These are phyloP conservation scores for Lottia scabra DNA, from an alignment of 2,888 invertebrate genomes.

Conservation along the genomic window DNA sequence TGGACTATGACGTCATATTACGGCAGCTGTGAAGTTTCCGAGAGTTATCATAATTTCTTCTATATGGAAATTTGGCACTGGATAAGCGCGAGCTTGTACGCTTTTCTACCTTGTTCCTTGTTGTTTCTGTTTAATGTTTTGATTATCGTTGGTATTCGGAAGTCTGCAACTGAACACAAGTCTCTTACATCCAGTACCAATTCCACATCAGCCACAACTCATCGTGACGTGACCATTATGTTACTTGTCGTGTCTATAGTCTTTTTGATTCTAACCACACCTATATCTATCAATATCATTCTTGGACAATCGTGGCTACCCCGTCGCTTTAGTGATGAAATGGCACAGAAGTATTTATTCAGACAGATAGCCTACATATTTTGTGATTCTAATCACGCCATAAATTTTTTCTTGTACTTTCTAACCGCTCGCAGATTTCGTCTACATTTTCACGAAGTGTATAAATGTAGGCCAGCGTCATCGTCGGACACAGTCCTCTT, in stretches of 20 bases:
- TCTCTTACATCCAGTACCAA: conserved; percentile 5
- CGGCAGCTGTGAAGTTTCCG: conserved; percentile 10
- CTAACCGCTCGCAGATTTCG: conserved; percentile 34
- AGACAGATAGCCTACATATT: conserved; percentile 30
- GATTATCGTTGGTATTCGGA: conserved; percentile 25
- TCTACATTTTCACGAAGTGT: conserved; percentile 26
- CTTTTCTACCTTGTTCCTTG: conserved; percentile 31
- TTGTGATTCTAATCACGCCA: conserved; percentile 37
- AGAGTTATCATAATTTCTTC: conserved; percentile 15
- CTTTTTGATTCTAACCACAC: conserved; percentile 34
- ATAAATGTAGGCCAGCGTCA: conserved; percentile 8
- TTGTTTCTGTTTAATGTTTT: conserved; percentile 32
- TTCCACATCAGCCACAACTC: conserved; percentile 11
- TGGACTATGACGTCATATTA: conserved; percentile 7
- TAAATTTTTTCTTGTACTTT: conserved; percentile 35
- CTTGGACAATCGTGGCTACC: conserved; percentile 14
- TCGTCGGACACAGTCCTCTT: background rate
- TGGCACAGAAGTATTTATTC: conserved; percentile 29
- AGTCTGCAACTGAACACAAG: conserved; percentile 11
- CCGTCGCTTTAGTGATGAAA: conserved; percentile 9
- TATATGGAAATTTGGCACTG: conserved; percentile 28
- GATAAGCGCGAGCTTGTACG: conserved; percentile 26
- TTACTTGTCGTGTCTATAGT: conserved; percentile 30
- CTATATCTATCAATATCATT: conserved; percentile 29
- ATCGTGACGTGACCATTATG: conserved; percentile 34